Percentiles rank a stretch among this genome's conserved stretches.
phyloP scores from a whole-genome alignment of 2,797 vertebrate genomes.

The Argya squamiceps region DNA sequence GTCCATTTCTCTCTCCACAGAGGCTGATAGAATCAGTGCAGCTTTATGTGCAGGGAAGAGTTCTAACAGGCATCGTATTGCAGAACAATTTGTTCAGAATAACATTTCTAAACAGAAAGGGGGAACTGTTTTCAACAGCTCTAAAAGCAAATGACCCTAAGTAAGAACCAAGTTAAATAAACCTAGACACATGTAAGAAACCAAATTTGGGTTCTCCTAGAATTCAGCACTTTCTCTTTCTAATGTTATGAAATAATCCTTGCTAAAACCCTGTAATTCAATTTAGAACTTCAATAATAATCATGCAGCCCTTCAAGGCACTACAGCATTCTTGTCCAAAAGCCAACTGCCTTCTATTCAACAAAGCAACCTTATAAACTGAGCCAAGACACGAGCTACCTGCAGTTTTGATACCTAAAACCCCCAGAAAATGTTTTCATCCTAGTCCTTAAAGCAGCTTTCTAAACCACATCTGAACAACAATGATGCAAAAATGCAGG shows the following conservation, averaged over 20 bases:
- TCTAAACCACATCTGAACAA: neutral
- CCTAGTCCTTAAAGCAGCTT: neutral
- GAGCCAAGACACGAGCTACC: neutral
- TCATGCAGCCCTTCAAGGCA: neutral
- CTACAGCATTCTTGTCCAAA: neutral
- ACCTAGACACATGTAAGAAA: neutral
- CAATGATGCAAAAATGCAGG: neutral
- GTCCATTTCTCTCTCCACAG: neutral
- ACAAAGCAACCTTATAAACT: neutral
- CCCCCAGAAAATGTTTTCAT: fast-evolving
- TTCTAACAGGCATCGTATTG: fast-evolving
- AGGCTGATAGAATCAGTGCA: neutral
- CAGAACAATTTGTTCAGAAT: neutral
- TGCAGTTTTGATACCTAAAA: neutral
- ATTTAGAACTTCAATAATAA: neutral
- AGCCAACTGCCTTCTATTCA: neutral
- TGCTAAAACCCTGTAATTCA: neutral
- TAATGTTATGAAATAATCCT: neutral
- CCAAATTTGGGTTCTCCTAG: neutral
- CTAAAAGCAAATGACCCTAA: neutral
- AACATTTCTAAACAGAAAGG: neutral
- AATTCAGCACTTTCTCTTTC: neutral
- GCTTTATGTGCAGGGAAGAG: neutral
- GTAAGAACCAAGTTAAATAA: neutral
- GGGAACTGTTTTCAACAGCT: neutral